Percentiles rank a stretch among this genome's conserved stretches.
Conservation (phyloP, 1,140 invertebrate species). For the Drosophila dunni region DNA sequence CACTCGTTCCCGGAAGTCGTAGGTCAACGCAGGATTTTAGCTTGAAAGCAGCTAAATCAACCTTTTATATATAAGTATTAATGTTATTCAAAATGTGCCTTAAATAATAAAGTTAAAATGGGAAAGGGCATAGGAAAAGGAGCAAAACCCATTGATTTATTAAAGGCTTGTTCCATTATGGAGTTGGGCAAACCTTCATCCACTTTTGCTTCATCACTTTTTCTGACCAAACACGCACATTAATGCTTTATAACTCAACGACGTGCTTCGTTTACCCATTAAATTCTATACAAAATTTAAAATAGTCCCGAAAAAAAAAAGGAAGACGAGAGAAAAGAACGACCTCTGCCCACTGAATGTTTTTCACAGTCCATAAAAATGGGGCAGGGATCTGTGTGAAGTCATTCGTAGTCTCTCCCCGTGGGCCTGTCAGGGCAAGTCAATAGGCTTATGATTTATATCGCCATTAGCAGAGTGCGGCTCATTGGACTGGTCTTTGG, state of each 20-base stretch:
- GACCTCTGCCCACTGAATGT: slow-evolving; percentile 30
- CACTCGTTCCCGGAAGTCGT: background rate
- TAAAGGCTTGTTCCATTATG: slow-evolving; percentile 6
- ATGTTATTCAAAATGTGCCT: slow-evolving; percentile 9
- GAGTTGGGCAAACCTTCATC: background rate
- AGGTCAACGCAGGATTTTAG: background rate
- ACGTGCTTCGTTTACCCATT: slow-evolving; percentile 63
- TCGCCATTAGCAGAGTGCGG: slow-evolving; percentile 65
- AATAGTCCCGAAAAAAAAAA: slow-evolving; percentile 25
- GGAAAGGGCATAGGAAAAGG: background rate
- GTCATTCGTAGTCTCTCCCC: slow-evolving; percentile 46
- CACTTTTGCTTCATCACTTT: slow-evolving; percentile 29
- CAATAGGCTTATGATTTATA: slow-evolving; percentile 81
- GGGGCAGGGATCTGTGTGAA: slow-evolving; percentile 61
- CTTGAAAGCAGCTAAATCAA: slow-evolving; percentile 18
- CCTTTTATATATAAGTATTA: background rate
- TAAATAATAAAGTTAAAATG: background rate
- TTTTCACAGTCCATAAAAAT: slow-evolving; percentile 70
- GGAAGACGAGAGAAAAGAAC: background rate
- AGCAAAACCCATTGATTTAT: slow-evolving; percentile 30
- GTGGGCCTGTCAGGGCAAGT: slow-evolving; percentile 55
- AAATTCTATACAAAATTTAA: slow-evolving; percentile 64
- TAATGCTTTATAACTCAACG: slow-evolving; percentile 52
- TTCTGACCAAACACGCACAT: slow-evolving; percentile 57
- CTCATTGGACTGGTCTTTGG: slow-evolving; percentile 45